Conservation (phyloP, 2,888 invertebrate species). For the Lycia hirtaria region DNA sequence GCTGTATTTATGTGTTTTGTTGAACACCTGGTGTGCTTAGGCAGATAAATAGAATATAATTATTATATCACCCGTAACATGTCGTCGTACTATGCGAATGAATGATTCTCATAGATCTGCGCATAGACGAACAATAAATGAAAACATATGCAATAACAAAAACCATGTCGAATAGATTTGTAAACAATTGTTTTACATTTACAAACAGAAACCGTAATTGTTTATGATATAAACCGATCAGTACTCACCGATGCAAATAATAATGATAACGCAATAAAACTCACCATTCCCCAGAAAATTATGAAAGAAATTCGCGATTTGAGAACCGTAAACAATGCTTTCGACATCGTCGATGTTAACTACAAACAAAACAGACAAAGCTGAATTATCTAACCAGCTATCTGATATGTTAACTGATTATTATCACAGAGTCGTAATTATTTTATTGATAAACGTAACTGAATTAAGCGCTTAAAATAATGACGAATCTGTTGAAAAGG, state of each 20-base stretch:
- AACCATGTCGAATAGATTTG: neutral
- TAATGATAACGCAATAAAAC: conserved; percentile 36
- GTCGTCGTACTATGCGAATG: neutral
- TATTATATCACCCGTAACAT: neutral
- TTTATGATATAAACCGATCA: conserved; percentile 23
- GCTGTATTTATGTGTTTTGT: conserved; percentile 12
- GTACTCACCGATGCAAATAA: conserved; percentile 39
- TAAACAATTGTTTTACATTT: neutral
- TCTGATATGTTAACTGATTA: conserved; percentile 27
- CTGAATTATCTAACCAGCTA: conserved; percentile 15
- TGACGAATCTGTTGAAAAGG: neutral
- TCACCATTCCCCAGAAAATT: conserved; percentile 28
- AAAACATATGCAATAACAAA: conserved; percentile 1
- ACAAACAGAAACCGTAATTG: conserved; percentile 22
- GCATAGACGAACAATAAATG: neutral
- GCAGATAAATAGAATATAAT: conserved; percentile 5
- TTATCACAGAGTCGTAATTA: conserved; percentile 32
- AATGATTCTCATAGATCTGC: neutral
- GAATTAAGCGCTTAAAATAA: neutral
- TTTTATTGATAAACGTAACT: conserved; percentile 32
- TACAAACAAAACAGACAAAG: conserved; percentile 14
- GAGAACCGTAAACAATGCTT: conserved; percentile 25
- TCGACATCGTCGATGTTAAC: conserved; percentile 13
- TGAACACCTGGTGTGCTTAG: conserved; percentile 8
- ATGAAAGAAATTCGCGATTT: conserved; percentile 31